Evolutionary conservation across 2,797 vertebrate genomes (phyloP).

Genomic region (Phrynocephalus guinanensis): DNA sequence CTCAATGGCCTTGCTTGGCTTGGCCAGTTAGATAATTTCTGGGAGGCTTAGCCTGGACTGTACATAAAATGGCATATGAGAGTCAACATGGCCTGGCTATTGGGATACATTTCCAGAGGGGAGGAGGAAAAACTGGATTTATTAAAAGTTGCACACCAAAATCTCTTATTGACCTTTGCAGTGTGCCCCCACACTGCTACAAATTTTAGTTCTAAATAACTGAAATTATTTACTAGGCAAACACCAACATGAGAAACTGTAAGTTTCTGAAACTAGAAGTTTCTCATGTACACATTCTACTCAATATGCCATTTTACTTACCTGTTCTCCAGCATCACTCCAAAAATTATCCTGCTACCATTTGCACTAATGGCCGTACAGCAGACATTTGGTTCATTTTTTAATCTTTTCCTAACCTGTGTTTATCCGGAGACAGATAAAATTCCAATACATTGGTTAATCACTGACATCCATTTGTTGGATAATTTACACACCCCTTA

Average conservation of each 20-base stretch:
- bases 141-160: not conserved
- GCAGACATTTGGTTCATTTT: conserved; percentile 73
- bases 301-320: conserved; percentile 48
- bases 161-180: not conserved
- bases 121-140: not conserved
- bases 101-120: not conserved
- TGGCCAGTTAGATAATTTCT: not conserved
- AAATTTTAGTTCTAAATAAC: not conserved
- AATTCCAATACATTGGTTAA: conserved; percentile 2
- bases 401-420: conserved; percentile 73
- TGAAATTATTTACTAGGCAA: not conserved
- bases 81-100: not conserved
- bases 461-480: not conserved
- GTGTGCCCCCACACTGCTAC: not conserved
- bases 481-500: not conserved
- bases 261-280: too few relatives aligned
- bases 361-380: conserved; percentile 69
- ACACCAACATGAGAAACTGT: not conserved
- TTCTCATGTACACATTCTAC: too few relatives aligned
- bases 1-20: not conserved
- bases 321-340: conserved; percentile 68
- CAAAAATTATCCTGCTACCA: conserved; percentile 70
- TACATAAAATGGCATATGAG: not conserved
- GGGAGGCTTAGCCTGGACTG: not conserved
- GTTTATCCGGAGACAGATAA: conserved; percentile 20